phyloP scores from a whole-genome alignment of 2,888 invertebrate genomes.

The Epinotia nisella region DNA sequence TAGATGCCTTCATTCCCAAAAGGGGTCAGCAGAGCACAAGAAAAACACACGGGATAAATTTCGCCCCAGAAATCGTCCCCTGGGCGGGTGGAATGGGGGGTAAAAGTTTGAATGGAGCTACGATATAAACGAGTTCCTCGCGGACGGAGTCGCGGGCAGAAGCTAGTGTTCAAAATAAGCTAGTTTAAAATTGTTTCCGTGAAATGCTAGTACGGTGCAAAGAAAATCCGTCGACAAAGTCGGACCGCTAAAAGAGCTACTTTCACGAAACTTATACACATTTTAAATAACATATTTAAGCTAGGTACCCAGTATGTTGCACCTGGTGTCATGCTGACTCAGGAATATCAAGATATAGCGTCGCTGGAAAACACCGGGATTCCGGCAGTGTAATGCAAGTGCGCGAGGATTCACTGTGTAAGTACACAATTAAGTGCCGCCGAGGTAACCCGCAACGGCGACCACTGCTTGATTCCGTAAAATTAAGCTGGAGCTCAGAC shows the following conservation, averaged over 20 bases:
- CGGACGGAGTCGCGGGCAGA: no score
- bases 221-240: not conserved
- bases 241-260: not conserved
- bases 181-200: not conserved
- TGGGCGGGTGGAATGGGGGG: no score
- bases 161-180: no score
- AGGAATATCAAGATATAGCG: constrained; percentile 27
- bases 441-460: constrained; percentile 12
- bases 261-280: constrained; percentile 10
- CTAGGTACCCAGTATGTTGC: not conserved
- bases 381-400: constrained; percentile 16
- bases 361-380: constrained; percentile 16
- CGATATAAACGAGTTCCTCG: no score
- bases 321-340: constrained; percentile 21
- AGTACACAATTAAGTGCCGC: constrained; percentile 10
- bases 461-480: constrained; percentile 8
- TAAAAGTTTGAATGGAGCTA: no score
- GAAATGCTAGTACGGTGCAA: not conserved
- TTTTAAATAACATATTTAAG: constrained; percentile 13
- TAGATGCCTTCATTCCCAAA: no score
- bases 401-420: constrained; percentile 15
- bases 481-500: constrained; percentile 8
- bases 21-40: no score
- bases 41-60: no score
- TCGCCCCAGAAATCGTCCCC: no score